Conservation (phyloP, 2,113 vertebrate species). For the Heterocephalus glaber region DNA sequence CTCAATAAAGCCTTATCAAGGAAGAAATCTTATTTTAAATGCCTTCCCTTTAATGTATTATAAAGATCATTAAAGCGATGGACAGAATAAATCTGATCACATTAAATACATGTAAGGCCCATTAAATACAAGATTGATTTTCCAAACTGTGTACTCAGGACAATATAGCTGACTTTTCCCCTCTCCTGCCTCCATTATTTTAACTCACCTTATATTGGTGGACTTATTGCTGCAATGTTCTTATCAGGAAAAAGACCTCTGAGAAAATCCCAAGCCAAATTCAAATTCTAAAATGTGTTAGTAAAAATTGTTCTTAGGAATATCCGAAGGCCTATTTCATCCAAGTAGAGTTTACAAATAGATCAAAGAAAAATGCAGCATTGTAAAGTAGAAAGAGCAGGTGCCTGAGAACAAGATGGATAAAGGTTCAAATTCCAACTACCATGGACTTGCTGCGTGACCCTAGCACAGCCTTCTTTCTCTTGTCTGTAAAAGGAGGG, state of each 20-base stretch:
- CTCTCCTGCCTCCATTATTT: neutral
- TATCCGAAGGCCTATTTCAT: slow-evolving; percentile 4
- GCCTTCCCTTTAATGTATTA: slow-evolving; percentile 24
- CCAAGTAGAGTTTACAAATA: neutral
- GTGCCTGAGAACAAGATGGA: neutral
- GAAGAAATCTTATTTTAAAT: slow-evolving; percentile 64
- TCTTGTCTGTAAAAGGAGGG: neutral
- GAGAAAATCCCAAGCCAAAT: slow-evolving; percentile 5
- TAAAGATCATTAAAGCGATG: slow-evolving; percentile 65
- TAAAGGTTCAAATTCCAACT: neutral
- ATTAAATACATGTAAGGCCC: slow-evolving; percentile 31
- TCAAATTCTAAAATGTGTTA: slow-evolving; percentile 1
- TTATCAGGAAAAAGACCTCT: slow-evolving; percentile 43
- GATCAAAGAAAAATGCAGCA: neutral
- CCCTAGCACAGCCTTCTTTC: neutral
- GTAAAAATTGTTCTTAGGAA: slow-evolving; percentile 41
- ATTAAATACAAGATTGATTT: slow-evolving; percentile 61
- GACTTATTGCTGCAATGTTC: neutral
- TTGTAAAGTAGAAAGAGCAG: neutral
- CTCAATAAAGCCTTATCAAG: slow-evolving; percentile 11
- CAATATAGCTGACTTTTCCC: neutral
- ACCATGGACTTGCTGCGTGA: neutral
- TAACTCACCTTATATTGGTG: slow-evolving; percentile 47
- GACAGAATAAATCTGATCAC: slow-evolving; percentile 57
- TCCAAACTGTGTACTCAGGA: slow-evolving; percentile 50